A percentile compares a stretch with the other conserved stretches of the same genome.
These are phyloP conservation scores for Drosophila atripex DNA, from an alignment of 2,888 invertebrate species.

Conservation along the genomic window DNA sequence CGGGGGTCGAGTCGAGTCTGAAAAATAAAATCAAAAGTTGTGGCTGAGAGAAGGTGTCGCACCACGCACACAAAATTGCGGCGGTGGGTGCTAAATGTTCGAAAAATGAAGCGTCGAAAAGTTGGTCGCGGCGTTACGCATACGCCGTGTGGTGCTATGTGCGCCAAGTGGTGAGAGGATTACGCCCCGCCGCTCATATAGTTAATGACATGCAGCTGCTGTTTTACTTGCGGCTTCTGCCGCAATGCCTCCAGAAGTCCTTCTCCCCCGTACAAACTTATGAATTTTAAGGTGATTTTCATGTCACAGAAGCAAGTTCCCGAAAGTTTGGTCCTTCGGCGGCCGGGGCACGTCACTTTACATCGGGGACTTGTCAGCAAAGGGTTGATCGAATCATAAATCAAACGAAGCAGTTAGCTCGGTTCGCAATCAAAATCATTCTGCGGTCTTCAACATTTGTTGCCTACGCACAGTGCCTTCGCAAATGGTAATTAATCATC, in stretches of 20 bases:
- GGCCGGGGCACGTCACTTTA: conserved; percentile 8
- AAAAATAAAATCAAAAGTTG: conserved; percentile 46
- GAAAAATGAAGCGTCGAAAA: conserved; percentile 72
- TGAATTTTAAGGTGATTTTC: conserved; percentile 76
- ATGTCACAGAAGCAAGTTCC: conserved; percentile 48
- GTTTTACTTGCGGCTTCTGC: conserved; percentile 43
- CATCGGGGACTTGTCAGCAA: conserved; percentile 47
- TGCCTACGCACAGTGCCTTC: conserved; percentile 13
- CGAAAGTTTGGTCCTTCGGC: conserved; percentile 20
- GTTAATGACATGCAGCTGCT: conserved; percentile 76
- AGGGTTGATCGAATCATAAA: conserved; percentile 69
- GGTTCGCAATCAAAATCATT: conserved; percentile 72
- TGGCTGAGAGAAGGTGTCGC: conserved; percentile 30
- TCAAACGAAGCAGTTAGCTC: conserved; percentile 53
- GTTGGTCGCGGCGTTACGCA: conserved; percentile 60
- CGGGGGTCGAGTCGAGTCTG: conserved; percentile 1
- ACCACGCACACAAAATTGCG: conserved; percentile 18
- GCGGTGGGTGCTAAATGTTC: conserved; percentile 56
- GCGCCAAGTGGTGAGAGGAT: conserved; percentile 34
- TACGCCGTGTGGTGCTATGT: conserved; percentile 58
- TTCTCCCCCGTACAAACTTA: conserved; percentile 61
- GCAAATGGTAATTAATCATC: conserved; percentile 67
- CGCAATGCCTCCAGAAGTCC: not conserved
- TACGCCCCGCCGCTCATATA: conserved; percentile 53
- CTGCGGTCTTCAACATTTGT: conserved; percentile 69